phyloP scores from a whole-genome alignment of 2,888 invertebrate genomes.

The Mongoloraphidia duomilia region DNA sequence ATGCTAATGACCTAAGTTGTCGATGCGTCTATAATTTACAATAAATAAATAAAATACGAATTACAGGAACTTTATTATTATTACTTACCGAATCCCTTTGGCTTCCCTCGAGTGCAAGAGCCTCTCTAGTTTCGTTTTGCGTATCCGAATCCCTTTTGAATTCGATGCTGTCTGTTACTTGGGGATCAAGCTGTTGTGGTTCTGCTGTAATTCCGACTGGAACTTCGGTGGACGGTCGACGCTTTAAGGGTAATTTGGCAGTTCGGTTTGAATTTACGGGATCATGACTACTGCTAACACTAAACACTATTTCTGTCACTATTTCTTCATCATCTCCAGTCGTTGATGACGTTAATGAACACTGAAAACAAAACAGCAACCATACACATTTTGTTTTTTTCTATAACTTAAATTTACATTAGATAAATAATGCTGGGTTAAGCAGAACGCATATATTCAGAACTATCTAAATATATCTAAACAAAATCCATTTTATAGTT shows the following conservation, averaged over 20 bases:
- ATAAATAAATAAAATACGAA: no score
- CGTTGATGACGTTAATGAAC: neutral
- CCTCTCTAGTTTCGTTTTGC: slow-evolving; percentile 55
- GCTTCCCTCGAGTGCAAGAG: slow-evolving; percentile 57
- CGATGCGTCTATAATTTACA: no score
- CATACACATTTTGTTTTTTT: neutral
- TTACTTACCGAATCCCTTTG: slow-evolving; percentile 61
- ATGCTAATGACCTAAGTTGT: no score
- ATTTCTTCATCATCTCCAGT: slow-evolving; percentile 18
- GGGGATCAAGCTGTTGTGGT: no score
- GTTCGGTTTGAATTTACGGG: no score
- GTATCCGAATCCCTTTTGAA: slow-evolving; percentile 11
- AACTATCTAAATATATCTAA: no score
- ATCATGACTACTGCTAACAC: slow-evolving; percentile 25
- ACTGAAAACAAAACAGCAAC: neutral
- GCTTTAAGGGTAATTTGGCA: neutral
- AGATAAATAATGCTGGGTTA: no score
- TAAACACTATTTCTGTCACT: slow-evolving; percentile 25
- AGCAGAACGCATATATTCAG: no score
- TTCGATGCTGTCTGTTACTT: neutral
- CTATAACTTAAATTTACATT: neutral
- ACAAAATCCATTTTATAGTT: no score
- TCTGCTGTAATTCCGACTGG: no score
- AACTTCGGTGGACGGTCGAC: neutral
- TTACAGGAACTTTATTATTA: no score